Conservation (phyloP, 2,797 vertebrate species). For the Cephalopachus bancanus region DNA sequence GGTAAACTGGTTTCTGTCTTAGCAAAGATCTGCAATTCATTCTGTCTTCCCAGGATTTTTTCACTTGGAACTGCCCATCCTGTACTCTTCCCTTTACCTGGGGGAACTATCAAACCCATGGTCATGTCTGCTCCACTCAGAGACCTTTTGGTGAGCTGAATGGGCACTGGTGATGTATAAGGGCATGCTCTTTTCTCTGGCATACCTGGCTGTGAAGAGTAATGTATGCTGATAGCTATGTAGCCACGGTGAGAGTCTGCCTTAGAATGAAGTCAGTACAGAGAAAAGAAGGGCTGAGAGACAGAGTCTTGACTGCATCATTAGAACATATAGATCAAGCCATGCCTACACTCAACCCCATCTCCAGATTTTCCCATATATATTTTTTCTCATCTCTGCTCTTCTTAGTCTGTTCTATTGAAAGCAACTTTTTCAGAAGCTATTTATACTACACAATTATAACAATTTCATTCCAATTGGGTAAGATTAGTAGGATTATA, state of each 20-base stretch:
- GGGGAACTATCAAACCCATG: neutral
- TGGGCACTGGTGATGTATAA: neutral
- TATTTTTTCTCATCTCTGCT: slow-evolving; percentile 4
- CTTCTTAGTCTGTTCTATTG: neutral
- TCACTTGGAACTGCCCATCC: neutral
- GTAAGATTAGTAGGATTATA: slow-evolving; percentile 7
- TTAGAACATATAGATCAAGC: neutral
- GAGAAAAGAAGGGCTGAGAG: neutral
- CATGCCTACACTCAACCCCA: neutral
- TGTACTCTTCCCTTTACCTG: neutral
- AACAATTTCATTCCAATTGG: slow-evolving; percentile 57
- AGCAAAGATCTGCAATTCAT: slow-evolving; percentile 25
- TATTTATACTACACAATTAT: slow-evolving; percentile 31
- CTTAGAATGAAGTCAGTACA: neutral
- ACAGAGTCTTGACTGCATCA: neutral
- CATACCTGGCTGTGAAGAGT: slow-evolving; percentile 9
- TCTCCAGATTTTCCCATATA: slow-evolving; percentile 24
- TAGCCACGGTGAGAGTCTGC: neutral
- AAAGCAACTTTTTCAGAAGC: slow-evolving; percentile 48
- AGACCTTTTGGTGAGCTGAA: neutral
- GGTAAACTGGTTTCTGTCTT: slow-evolving; percentile 29
- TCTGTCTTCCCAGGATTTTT: neutral
- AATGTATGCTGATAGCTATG: neutral
- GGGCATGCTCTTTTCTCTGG: neutral
- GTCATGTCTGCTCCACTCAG: neutral